Base-by-base conservation (phyloP, 1,140 invertebrate species). In the Triops cancriformis region DNA sequence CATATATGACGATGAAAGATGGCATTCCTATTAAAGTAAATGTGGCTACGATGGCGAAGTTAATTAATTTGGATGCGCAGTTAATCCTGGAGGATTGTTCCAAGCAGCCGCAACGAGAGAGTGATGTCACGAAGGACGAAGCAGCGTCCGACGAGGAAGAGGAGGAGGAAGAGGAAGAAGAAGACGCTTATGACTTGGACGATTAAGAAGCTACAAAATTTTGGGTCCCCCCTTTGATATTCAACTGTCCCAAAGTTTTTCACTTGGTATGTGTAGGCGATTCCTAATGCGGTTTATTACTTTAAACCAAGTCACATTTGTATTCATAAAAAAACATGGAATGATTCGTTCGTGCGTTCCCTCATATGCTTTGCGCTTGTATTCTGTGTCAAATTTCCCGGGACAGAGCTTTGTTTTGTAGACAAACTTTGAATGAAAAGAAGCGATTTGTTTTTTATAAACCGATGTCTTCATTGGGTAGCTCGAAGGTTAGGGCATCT, bases 81-180 rank as follows among this genome's bases (percentile, higher is more conserved):
- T 27, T 76, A 31, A 18, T 41, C 74, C 45, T 76, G 74, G 41
- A 76, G 26, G 74, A 76, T 42, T 76, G 74, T 76, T 76, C 23
- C 18, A 23, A 18, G 51, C 51, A 64, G 23, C 23, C 51, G 5
- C 18, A 64, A 37, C 2, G 31, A 23, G 51, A 18, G 6, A 64
- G 18, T 23, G 51, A 18, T 5, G 51, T n/a, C 51, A n/a, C 18
- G 51, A 64, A n/a, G 14, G 14, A n/a, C 14, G 51, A 64, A 64
- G 51, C 23, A 0, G 51, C 10, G 23, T 18, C 14, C 10, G 51
- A 64, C 23, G 51, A 64, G 18, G 51, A 14, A 64, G 51, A 64
- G 14, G 51, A 23, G 5, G 51, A 64, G 5, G 51, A 64, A 7
- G 51, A 64, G 14, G 51, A 10, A 1, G 51, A 64, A 64, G 9